These are phyloP conservation scores for Oenanthe oenanthe DNA, from an alignment of 2,113 vertebrate genomes.

Conservation along the genomic window DNA sequence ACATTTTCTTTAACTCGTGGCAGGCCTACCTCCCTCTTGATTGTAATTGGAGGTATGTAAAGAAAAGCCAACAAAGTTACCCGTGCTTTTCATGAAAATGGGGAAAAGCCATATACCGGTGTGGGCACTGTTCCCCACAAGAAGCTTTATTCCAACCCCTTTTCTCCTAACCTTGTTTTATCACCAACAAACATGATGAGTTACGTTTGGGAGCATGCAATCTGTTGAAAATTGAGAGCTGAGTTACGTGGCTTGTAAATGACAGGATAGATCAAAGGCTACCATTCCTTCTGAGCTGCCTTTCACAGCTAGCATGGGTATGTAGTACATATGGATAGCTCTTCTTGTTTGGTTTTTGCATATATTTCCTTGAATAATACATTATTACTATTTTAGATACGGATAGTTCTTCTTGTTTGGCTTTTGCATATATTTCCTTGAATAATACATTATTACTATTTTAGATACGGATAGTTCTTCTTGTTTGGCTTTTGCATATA, in stretches of 20 bases:
- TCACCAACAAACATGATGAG: not conserved
- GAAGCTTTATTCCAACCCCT: not conserved
- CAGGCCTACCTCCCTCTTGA: not conserved
- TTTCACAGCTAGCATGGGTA: not conserved
- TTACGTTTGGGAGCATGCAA: not conserved
- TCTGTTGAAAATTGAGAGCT: not conserved
- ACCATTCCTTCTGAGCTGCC: not conserved
- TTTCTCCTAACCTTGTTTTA: not conserved
- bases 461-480: not conserved
- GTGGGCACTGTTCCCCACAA: not conserved
- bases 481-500: constrained; percentile 17
- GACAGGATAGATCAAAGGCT: not conserved
- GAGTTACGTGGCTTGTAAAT: not conserved
- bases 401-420: not conserved
- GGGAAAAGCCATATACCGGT: not conserved
- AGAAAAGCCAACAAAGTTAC: not conserved
- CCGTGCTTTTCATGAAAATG: not conserved
- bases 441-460: not conserved
- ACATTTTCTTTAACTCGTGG: not conserved
- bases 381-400: not conserved
- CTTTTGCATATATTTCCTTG: constrained; percentile 37
- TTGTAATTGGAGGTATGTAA: not conserved
- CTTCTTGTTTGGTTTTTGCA: constrained; percentile 16
- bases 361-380: not conserved
- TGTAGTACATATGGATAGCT: not conserved